Evolutionary conservation across 35 echinoderm and acorn worm species (phyloP), one percentile per base, ranked within the genome.

Genomic region (Strongylocentrotus purpuratus): DNA sequence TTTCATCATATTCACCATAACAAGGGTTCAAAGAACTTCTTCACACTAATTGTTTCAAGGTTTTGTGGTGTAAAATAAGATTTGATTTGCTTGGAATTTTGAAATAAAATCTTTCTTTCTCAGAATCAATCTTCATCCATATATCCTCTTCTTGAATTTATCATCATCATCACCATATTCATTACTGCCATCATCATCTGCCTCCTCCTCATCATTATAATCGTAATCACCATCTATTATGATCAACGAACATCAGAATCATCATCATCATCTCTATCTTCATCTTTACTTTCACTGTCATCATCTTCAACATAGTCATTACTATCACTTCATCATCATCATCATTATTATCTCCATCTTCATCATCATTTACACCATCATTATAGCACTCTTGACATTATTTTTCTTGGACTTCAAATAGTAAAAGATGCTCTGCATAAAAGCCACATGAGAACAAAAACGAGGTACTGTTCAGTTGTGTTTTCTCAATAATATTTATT

Each of bases 191-290:
- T 85, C 7, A 85, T 85, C 60, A 47, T 45, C 61, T 41, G 45
- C 61, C 78, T 31, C 61, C 85, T 33, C 32, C 85, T 46, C 61
- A 94, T 33, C 32, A 94, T 41, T 33, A 94, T 85, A 11, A 94
- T 33, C 61, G 35, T 17, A 33, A 70, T 25, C 58, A 94, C 52
- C 33, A 85, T 45, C 35, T 41, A 41, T 41, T 41, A 41, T 41
- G 1, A 41, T 41, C 35, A 41, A 41, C 35, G 3, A 41, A 41
- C 65, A 94, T 45, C 46, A 85, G 7, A 32, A 85, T 94, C 33
- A 85, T 46, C 46, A 61, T 45, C 65, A 46, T 45, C 65, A 61
- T 86, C 65, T 85, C 12, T 33, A 94, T 71, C 33, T 85, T 85
- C 33, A 94, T 94, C 61, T 20, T 33, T 33, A 85, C 32, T 15